Conservation (phyloP, 2,113 vertebrate species). For the Hippocampus mohnikei region DNA sequence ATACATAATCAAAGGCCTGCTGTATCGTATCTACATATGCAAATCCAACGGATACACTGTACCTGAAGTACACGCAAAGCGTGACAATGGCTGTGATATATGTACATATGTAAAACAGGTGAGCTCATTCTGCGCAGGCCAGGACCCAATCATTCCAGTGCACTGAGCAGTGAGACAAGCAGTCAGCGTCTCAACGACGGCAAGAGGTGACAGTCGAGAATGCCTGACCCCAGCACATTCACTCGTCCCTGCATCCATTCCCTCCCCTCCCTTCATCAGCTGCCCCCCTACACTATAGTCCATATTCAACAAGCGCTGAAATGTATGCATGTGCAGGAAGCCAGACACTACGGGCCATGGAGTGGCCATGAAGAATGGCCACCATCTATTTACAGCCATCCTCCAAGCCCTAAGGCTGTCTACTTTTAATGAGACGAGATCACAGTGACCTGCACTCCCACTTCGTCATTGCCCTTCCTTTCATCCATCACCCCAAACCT, state of each 20-base stretch:
- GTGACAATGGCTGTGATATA: slow-evolving; percentile 65
- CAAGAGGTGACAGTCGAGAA: slow-evolving; percentile 59
- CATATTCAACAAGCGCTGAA: slow-evolving; percentile 55
- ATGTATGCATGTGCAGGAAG: slow-evolving; percentile 50
- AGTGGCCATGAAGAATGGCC: slow-evolving; percentile 53
- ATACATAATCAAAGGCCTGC: slow-evolving; percentile 42
- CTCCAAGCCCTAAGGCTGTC: slow-evolving; percentile 44
- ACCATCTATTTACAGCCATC: slow-evolving; percentile 37
- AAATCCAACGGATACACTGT: slow-evolving; percentile 26
- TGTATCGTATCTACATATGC: slow-evolving; percentile 53
- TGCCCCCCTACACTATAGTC: slow-evolving; percentile 52
- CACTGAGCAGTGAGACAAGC: slow-evolving; percentile 57
- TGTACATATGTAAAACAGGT: slow-evolving; percentile 71
- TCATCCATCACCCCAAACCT: slow-evolving; percentile 40
- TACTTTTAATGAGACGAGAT: slow-evolving; percentile 48
- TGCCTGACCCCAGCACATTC: slow-evolving; percentile 62
- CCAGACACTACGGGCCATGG: slow-evolving; percentile 43
- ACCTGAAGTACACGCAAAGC: slow-evolving; percentile 31
- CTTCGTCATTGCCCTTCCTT: slow-evolving; percentile 25
- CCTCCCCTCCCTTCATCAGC: slow-evolving; percentile 31
- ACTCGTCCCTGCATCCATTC: slow-evolving; percentile 39
- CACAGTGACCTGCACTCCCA: slow-evolving; percentile 48
- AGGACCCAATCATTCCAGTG: slow-evolving; percentile 65
- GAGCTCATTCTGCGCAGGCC: slow-evolving; percentile 58
- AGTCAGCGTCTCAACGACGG: slow-evolving; percentile 53